Conservation (phyloP, 1,140 invertebrate species). For the Yoshiicerus persimilis region DNA sequence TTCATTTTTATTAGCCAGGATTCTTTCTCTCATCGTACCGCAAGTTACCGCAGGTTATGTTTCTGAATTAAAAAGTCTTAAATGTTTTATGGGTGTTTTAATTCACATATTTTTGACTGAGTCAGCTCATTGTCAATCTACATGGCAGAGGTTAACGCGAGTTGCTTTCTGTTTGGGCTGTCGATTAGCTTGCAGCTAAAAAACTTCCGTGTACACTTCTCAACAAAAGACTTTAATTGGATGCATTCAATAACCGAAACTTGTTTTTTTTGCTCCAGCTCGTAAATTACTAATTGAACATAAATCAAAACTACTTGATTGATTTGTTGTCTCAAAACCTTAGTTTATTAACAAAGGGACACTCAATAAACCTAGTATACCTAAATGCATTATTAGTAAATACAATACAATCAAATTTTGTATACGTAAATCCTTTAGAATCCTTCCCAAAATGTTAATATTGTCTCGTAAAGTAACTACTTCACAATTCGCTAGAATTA, state of each 20-base stretch:
- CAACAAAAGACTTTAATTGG: background rate
- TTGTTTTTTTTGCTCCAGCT: background rate
- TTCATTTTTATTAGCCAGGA: conserved; percentile 9
- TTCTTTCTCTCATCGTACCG: background rate
- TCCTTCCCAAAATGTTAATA: background rate
- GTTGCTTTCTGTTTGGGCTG: background rate
- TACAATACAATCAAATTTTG: background rate
- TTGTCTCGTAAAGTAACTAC: too few relatives aligned
- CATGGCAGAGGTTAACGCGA: background rate
- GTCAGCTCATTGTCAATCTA: background rate
- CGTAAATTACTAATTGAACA: background rate
- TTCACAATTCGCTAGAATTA: too few relatives aligned
- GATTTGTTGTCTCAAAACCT: background rate
- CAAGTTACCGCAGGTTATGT: background rate
- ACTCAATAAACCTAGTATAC: background rate
- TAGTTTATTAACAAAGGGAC: too few relatives aligned
- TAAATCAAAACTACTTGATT: background rate
- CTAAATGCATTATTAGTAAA: background rate
- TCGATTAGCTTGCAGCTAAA: background rate
- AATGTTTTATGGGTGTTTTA: background rate
- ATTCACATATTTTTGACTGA: background rate
- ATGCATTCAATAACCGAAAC: background rate
- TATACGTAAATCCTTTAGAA: background rate
- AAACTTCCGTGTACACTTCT: conserved; percentile 1
- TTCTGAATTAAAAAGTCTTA: background rate